phyloP scores from a whole-genome alignment of 2,888 invertebrate species.

The Nomada fabriciana region DNA sequence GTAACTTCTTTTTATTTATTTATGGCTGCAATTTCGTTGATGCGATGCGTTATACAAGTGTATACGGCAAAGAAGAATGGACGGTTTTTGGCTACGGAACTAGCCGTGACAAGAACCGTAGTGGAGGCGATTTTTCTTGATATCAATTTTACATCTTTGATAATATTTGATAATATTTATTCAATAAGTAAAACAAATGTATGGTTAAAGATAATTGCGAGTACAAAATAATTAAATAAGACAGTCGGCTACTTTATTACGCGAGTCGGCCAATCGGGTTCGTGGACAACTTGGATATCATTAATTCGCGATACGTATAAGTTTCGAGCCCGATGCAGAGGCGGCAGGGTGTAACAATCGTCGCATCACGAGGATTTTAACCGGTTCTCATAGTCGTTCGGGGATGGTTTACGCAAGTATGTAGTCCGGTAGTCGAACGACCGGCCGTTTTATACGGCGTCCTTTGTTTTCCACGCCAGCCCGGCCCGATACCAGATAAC shows the following conservation, averaged over 20 bases:
- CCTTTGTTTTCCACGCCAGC: constrained; percentile 39
- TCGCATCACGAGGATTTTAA: constrained; percentile 16
- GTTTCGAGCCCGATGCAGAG: too few relatives aligned
- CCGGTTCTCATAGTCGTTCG: constrained; percentile 18
- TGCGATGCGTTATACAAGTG: background rate
- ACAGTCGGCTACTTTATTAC: constrained; percentile 24
- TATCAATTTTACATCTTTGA: too few relatives aligned
- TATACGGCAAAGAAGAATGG: background rate
- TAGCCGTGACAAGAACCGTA: background rate
- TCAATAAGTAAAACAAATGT: too few relatives aligned
- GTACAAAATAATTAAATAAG: too few relatives aligned
- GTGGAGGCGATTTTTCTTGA: too few relatives aligned
- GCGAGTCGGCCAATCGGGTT: constrained; percentile 10
- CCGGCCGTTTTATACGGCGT: constrained; percentile 36
- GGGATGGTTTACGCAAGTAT: background rate
- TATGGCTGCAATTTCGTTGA: constrained; percentile 6
- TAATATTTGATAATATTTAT: too few relatives aligned
- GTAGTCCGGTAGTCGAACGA: constrained; percentile 40
- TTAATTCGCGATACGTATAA: constrained; percentile 35
- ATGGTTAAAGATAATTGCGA: background rate
- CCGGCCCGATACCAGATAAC: constrained; percentile 43
- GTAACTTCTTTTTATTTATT: constrained; percentile 9
- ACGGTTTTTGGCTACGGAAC: too few relatives aligned
- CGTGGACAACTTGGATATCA: constrained; percentile 26
- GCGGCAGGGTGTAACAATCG: too few relatives aligned